Evolutionary conservation across 2,797 vertebrate genomes (phyloP).

Genomic region (Gephyroberyx darwinii): DNA sequence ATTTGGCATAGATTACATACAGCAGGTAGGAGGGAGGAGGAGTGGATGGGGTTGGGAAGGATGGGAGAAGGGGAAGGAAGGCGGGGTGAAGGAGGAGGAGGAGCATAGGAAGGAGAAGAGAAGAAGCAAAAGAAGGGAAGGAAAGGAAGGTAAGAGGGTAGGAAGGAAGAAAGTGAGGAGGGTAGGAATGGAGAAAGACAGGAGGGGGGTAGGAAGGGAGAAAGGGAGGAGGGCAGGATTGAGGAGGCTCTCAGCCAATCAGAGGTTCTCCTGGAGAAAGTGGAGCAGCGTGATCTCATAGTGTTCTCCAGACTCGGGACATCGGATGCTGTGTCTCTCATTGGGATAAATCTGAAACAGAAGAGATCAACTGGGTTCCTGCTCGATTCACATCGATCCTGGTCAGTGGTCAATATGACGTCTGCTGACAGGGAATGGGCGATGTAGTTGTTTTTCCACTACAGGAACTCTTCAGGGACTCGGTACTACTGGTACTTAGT

Average conservation of each 20-base stretch:
- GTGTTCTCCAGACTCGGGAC: conserved; percentile 97
- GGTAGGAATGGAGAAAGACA: background rate
- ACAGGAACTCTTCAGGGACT: too few relatives aligned
- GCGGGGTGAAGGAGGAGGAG: too few relatives aligned
- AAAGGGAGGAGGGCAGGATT: conserved; percentile 12
- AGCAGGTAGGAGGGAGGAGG: background rate
- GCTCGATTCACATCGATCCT: background rate
- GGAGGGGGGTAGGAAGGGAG: conserved; percentile 9
- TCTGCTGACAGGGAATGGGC: too few relatives aligned
- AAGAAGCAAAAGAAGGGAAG: conserved; percentile 9
- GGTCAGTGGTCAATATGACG: too few relatives aligned
- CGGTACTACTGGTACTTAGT: too few relatives aligned
- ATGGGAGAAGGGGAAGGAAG: too few relatives aligned
- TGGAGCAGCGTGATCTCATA: conserved; percentile 97
- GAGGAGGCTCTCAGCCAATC: conserved; percentile 62
- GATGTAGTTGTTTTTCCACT: too few relatives aligned
- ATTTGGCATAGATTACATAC: conserved; percentile 49
- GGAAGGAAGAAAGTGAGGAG: background rate
- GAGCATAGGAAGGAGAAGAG: background rate
- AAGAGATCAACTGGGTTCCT: background rate
- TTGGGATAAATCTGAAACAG: conserved; percentile 92
- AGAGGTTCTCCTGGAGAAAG: conserved; percentile 98
- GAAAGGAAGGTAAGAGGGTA: too few relatives aligned
- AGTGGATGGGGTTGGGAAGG: too few relatives aligned
- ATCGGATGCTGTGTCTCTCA: conserved; percentile 96